Evolutionary conservation across 37 sponge, comb jelly and placozoan genomes (phyloP), one percentile per base, ranked within the genome.

Genomic region (Lycopodina hypogea): DNA sequence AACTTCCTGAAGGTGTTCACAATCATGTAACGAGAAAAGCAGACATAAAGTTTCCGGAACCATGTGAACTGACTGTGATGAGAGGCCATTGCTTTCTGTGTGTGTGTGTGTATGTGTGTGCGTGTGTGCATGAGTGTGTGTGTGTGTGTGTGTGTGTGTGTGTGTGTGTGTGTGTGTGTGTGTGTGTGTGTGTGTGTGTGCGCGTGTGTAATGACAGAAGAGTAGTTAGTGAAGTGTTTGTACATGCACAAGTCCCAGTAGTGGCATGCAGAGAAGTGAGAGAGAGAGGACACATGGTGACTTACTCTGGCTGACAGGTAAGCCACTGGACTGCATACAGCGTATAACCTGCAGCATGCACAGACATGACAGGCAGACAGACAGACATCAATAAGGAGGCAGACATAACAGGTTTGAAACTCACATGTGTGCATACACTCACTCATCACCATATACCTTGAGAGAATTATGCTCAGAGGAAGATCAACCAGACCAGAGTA

Each of bases 21-120:
- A 37, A 83, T 57, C 85, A 93, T 84, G 72, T 97, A 97, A 9
- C 94, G 59, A 32, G 94, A 93, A 77, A 93, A 91, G 8, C 80
- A 38, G 23, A 86, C 66, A 56, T 93, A 93, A 3, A 97, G 74
- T 19, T 41, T 76, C n/a, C 97, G 83, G 72, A 89, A 97, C 97
- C 97, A 97, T 21, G 71, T 34, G 60, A 84, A 83, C 70, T 96
- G 94, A 36, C 83, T 88, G 2, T 40, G 14, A 59, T 97, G 92
- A 22, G 75, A 65, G 21, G 64, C 22, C 92, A 93, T 90, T 22
- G 69, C 69, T 39, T 8, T 56, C 71, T 70, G 51, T 39, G 59
- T 32, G 60, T 59, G n/a, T n/a, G n/a, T n/a, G n/a, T n/a, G n/a
- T n/a, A n/a, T n/a, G n/a, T n/a, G n/a, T n/a, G n/a, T n/a, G n/a